A percentile compares a stretch with the other conserved stretches of the same genome.
Conservation (phyloP, 2,797 vertebrate species). For the Parotocinclus haroldoi region DNA sequence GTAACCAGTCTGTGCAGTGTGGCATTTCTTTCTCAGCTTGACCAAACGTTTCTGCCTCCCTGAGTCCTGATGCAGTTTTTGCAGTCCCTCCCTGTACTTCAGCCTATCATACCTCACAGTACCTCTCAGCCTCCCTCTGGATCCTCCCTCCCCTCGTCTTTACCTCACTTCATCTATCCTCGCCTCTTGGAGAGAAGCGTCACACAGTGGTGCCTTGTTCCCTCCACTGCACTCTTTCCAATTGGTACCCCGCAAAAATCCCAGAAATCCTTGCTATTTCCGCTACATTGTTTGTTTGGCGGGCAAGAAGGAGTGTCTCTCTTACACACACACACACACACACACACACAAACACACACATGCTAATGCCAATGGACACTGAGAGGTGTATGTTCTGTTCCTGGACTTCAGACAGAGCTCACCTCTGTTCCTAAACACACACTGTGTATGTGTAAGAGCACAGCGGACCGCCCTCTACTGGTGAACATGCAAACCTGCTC, state of each 20-base stretch:
- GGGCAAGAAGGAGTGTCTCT: constrained; percentile 59
- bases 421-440: constrained; percentile 61
- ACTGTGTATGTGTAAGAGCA: constrained; percentile 15
- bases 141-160: constrained; percentile 1
- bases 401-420: constrained; percentile 55
- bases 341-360: constrained; percentile 23
- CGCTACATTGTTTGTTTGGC: constrained; percentile 75
- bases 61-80: too few species aligned
- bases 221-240: constrained; percentile 58
- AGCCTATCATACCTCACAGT: constrained; percentile 43
- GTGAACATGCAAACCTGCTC: constrained; percentile 2
- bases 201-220: constrained; percentile 72
- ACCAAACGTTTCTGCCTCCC: too few species aligned
- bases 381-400: constrained; percentile 63
- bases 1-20: too few species aligned
- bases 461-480: constrained; percentile 53
- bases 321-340: constrained; percentile 29
- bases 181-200: constrained; percentile 48
- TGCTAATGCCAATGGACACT: constrained; percentile 54
- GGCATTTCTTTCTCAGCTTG: too few species aligned
- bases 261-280: constrained; percentile 79
- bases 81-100: constrained; percentile 21
- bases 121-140: constrained; percentile 38
- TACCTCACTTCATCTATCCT: constrained; percentile 14
- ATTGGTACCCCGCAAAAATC: constrained; percentile 72